Percentiles rank a stretch among this genome's conserved stretches.
These are phyloP conservation scores for Hypselothyrea guttata DNA, from an alignment of 2,888 invertebrate species.

Conservation along the genomic window DNA sequence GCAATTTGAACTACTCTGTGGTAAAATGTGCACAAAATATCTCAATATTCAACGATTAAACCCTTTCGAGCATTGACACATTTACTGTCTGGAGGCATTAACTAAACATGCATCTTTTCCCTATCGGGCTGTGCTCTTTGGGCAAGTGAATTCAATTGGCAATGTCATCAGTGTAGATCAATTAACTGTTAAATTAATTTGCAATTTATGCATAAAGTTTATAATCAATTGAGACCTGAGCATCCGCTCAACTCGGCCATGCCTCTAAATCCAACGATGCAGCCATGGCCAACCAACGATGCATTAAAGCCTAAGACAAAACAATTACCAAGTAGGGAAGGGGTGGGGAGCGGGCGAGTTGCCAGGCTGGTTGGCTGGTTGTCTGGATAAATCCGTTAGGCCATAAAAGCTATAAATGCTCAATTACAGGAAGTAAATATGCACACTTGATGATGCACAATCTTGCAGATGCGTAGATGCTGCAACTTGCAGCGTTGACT, in stretches of 20 bases:
- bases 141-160: conserved; percentile 39
- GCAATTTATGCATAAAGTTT: conserved; percentile 74
- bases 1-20: too few species aligned
- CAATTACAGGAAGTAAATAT: conserved; percentile 79
- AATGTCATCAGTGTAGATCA: conserved; percentile 61
- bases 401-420: conserved; percentile 79
- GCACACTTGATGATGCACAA: conserved; percentile 78
- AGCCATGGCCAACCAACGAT: conserved; percentile 41
- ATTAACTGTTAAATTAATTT: conserved; percentile 76
- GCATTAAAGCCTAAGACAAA: conserved; percentile 66
- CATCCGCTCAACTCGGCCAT: conserved; percentile 22
- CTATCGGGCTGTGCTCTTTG: conserved; percentile 13
- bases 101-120: conserved; percentile 23
- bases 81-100: conserved; percentile 45
- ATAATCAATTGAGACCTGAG: conserved; percentile 70
- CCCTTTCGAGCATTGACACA: too few species aligned
- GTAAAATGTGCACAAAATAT: too few species aligned
- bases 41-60: too few species aligned
- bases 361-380: conserved; percentile 18
- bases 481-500: conserved; percentile 61
- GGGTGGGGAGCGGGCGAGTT: conserved; percentile 5
- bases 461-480: conserved; percentile 60
- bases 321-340: conserved; percentile 56
- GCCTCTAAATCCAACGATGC: conserved; percentile 16
- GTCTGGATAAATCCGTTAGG: conserved; percentile 73